Conservation (phyloP, 2,797 vertebrate species). For the Cichlasoma orientale region DNA sequence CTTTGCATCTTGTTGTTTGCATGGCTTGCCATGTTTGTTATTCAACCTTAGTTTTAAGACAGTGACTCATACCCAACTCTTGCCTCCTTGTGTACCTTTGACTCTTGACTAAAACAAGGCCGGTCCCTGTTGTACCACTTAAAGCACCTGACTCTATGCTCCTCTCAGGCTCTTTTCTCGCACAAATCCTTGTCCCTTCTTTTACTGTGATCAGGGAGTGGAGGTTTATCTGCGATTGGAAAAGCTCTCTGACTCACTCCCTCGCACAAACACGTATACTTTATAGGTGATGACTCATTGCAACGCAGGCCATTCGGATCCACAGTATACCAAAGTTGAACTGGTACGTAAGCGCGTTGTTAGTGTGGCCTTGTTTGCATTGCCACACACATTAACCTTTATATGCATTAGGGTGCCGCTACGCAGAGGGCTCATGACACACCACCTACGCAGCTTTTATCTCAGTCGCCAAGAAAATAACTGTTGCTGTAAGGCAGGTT, state of each 20-base stretch:
- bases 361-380: conserved; percentile 42
- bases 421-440: conserved; percentile 37
- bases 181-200: conserved; percentile 17
- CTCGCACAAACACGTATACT: conserved; percentile 57
- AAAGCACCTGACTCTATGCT: background rate
- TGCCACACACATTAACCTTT: conserved; percentile 63
- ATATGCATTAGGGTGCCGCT: conserved; percentile 58
- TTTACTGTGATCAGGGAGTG: conserved; percentile 55
- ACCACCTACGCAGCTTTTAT: conserved; percentile 54
- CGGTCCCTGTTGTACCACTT: conserved; percentile 6
- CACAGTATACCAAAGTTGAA: conserved; percentile 44
- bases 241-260: conserved; percentile 68
- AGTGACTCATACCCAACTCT: conserved; percentile 51
- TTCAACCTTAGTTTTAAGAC: conserved; percentile 30
- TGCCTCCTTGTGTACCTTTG: conserved; percentile 35
- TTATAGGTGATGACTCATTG: conserved; percentile 76
- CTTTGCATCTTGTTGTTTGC: conserved; percentile 42
- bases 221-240: conserved; percentile 66
- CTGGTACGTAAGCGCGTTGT: conserved; percentile 31
- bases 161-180: conserved; percentile 7
- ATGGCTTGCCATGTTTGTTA: conserved; percentile 45
- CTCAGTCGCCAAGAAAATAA: conserved; percentile 33
- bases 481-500: conserved; percentile 19
- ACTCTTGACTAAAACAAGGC: conserved; percentile 8
- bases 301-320: conserved; percentile 59